Percentiles rank a stretch among this genome's conserved stretches.
Conservation (phyloP, 37 sponge, comb jelly and placozoan species). For the Halisarca cf. caerulea region DNA sequence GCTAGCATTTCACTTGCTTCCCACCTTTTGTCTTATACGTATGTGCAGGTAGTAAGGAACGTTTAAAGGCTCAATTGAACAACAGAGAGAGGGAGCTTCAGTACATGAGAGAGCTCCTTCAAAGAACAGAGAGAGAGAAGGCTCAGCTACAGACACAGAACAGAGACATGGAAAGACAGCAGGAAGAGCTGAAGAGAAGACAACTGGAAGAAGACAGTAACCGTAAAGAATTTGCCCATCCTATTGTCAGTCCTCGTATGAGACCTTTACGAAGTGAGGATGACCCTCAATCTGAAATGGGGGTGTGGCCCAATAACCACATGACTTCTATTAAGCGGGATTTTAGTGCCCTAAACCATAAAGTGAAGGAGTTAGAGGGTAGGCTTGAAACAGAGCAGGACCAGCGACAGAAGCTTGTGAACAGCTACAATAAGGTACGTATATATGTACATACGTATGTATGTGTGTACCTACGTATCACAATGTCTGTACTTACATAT, state of each 20-base stretch:
- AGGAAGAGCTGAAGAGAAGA: neutral
- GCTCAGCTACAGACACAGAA: neutral
- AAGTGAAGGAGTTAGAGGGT: slow-evolving; percentile 13
- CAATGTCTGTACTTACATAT: too few relatives aligned
- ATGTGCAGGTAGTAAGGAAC: neutral
- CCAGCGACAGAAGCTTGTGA: neutral
- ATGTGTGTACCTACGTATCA: neutral
- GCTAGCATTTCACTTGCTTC: too few relatives aligned
- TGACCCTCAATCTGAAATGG: neutral
- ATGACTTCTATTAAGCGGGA: neutral
- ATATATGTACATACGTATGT: neutral
- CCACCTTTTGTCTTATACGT: neutral
- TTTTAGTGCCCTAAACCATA: neutral
- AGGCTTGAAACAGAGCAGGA: neutral
- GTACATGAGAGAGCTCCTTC: slow-evolving; percentile 15
- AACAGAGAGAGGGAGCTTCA: slow-evolving; percentile 13
- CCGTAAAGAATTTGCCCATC: neutral
- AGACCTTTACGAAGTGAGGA: neutral
- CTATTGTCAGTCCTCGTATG: neutral
- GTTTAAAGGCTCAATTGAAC: slow-evolving; percentile 9
- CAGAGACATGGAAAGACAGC: neutral
- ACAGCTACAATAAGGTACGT: neutral
- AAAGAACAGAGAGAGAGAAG: slow-evolving; percentile 22
- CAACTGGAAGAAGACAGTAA: neutral
- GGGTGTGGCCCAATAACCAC: neutral